Conservation (phyloP, 2,888 invertebrate species). For the Panorpa germanica region DNA sequence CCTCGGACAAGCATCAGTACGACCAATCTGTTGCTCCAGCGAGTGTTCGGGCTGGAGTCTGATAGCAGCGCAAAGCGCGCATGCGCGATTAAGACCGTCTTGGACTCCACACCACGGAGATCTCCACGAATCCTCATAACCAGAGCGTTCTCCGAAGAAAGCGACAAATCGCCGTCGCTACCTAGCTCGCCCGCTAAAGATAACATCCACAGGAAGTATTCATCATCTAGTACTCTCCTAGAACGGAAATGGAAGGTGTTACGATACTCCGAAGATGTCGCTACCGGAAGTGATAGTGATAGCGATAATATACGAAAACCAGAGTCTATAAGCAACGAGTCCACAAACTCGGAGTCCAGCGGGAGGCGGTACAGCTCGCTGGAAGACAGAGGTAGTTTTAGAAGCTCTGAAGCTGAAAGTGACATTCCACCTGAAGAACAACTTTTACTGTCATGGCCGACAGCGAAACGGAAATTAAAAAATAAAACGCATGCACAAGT, state of each 20-base stretch:
- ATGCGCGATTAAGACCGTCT: conserved; percentile 20
- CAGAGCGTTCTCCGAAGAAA: conserved; percentile 52
- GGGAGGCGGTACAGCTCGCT: conserved; percentile 23
- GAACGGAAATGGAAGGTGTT: conserved; percentile 24
- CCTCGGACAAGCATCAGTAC: conserved; percentile 30
- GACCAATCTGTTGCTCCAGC: conserved; percentile 39
- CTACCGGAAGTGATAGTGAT: conserved; percentile 14
- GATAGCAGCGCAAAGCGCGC: conserved; percentile 15
- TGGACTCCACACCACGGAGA: conserved; percentile 22
- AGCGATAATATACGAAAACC: conserved; percentile 15
- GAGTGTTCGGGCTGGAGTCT: conserved; percentile 32
- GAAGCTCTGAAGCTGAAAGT: conserved; percentile 19
- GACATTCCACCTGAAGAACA: conserved; percentile 25
- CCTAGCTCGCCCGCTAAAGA: conserved; percentile 20
- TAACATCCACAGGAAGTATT: conserved; percentile 20
- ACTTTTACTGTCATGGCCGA: conserved; percentile 34
- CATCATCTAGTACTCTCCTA: conserved; percentile 23
- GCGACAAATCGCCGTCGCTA: conserved; percentile 33
- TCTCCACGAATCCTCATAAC: conserved; percentile 56
- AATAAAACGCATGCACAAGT: conserved; percentile 11
- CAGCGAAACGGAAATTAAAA: conserved; percentile 17
- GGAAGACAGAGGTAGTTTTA: conserved; percentile 17
- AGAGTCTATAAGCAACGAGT: conserved; percentile 26
- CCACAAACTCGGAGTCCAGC: conserved; percentile 22
- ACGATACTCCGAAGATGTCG: conserved; percentile 11